A percentile compares a stretch with the other conserved stretches of the same genome.
Conservation (phyloP, 2,888 invertebrate genomes). For the Melanchra persicariae region DNA sequence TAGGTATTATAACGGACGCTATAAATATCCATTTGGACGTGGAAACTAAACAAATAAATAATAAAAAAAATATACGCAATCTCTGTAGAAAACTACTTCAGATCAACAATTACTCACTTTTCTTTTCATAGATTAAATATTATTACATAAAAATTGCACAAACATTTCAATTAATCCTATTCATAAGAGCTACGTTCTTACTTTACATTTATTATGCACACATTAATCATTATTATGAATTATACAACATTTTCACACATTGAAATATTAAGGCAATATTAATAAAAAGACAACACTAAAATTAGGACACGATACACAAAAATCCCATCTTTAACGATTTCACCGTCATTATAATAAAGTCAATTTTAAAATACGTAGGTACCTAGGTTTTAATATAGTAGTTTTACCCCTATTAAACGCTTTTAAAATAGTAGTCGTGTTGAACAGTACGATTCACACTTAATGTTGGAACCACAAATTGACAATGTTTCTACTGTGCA, state of each 20-base stretch:
- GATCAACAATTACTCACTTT: constrained; percentile 61
- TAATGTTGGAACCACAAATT: too few species aligned
- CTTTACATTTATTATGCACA: constrained; percentile 50
- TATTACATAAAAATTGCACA: constrained; percentile 43
- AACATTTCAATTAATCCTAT: constrained; percentile 35
- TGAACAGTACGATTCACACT: too few species aligned
- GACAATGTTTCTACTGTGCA: too few species aligned
- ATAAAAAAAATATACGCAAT: constrained; percentile 38
- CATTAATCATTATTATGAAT: constrained; percentile 26
- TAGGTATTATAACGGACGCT: constrained; percentile 5
- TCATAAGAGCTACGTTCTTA: constrained; percentile 51
- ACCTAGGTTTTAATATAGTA: background rate
- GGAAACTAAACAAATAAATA: constrained; percentile 15
- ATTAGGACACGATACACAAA: constrained; percentile 8
- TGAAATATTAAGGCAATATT: constrained; percentile 6
- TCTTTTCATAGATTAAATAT: constrained; percentile 20
- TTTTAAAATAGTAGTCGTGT: too few species aligned
- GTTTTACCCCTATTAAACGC: background rate
- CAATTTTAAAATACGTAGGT: background rate
- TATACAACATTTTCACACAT: constrained; percentile 19
- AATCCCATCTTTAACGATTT: background rate
- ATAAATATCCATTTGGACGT: constrained; percentile 11
- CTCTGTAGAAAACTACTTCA: constrained; percentile 63
- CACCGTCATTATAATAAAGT: background rate
- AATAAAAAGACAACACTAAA: constrained; percentile 10